Percentiles rank a stretch among this genome's conserved stretches.
Conservation (phyloP, 1,140 invertebrate species). For the Drosophila orosa region DNA sequence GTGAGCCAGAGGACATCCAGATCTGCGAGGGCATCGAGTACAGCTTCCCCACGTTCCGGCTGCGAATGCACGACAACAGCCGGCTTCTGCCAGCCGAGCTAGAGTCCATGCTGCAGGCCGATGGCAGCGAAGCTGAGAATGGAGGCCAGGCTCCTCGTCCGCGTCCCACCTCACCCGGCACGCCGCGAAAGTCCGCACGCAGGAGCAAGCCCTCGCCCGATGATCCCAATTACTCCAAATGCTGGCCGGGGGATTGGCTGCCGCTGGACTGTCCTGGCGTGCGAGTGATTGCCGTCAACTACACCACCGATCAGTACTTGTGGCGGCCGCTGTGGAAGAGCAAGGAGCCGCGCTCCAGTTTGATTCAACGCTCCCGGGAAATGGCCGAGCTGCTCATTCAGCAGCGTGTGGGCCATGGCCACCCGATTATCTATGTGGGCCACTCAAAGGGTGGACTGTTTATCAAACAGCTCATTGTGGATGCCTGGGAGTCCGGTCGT, state of each 20-base stretch:
- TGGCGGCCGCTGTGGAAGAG: conserved; percentile 89
- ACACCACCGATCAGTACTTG: conserved; percentile 88
- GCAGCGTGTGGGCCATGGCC: conserved; percentile 86
- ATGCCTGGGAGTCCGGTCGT: conserved; percentile 85
- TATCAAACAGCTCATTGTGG: conserved; percentile 88
- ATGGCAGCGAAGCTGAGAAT: conserved; percentile 6
- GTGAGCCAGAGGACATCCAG: conserved; percentile 67
- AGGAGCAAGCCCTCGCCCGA: conserved; percentile 64
- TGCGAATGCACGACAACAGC: conserved; percentile 74
- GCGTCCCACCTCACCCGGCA: conserved; percentile 8
- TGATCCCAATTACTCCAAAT: conserved; percentile 85
- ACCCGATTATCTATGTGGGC: conserved; percentile 89
- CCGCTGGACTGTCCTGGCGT: conserved; percentile 88
- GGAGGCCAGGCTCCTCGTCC: neutral
- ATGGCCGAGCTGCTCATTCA: conserved; percentile 87
- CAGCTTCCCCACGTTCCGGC: conserved; percentile 80
- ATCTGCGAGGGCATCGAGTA: conserved; percentile 80
- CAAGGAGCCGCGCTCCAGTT: conserved; percentile 86
- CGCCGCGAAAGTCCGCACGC: conserved; percentile 25
- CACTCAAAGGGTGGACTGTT: conserved; percentile 90
- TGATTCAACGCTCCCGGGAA: conserved; percentile 87
- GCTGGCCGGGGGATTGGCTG: conserved; percentile 90
- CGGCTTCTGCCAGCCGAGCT: conserved; percentile 54
- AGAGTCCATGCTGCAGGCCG: conserved; percentile 63
- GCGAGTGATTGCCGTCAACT: conserved; percentile 89